Evolutionary conservation across 1,140 invertebrate species (phyloP).

Genomic region (Drosophila bifasciata): DNA sequence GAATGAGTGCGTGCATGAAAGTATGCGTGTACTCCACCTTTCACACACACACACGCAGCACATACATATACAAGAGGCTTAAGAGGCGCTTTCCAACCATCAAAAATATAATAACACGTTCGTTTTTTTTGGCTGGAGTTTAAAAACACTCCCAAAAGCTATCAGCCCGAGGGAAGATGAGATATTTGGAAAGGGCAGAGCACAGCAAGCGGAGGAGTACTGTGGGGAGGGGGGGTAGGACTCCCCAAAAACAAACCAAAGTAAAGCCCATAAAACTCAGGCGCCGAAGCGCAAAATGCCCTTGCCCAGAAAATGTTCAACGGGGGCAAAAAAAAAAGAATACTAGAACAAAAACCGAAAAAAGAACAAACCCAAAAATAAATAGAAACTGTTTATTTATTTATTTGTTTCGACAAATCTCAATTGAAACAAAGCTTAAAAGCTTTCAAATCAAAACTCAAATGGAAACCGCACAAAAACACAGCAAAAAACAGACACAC

Average conservation of each 20-base stretch:
- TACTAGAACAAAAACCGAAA: conserved; percentile 1
- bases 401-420: conserved; percentile 69
- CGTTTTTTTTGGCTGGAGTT: no score
- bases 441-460: conserved; percentile 66
- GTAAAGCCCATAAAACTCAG: conserved; percentile 44
- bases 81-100: no score
- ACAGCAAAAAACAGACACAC: neutral
- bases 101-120: no score
- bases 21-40: conserved; percentile 43
- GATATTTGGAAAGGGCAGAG: no score
- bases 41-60: conserved; percentile 27
- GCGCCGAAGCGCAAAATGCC: conserved; percentile 55
- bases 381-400: conserved; percentile 76
- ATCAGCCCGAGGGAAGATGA: no score
- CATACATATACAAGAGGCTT: conserved; percentile 4
- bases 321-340: conserved; percentile 3
- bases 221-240: no score
- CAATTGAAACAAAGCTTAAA: conserved; percentile 69
- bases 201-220: no score
- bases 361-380: conserved; percentile 37
- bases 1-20: conserved; percentile 11
- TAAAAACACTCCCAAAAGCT: neutral
- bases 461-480: conserved; percentile 41
- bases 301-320: conserved; percentile 18
- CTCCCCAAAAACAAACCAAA: neutral